Conservation (phyloP, 1,140 invertebrate genomes). For the Drosophila asahinai region DNA sequence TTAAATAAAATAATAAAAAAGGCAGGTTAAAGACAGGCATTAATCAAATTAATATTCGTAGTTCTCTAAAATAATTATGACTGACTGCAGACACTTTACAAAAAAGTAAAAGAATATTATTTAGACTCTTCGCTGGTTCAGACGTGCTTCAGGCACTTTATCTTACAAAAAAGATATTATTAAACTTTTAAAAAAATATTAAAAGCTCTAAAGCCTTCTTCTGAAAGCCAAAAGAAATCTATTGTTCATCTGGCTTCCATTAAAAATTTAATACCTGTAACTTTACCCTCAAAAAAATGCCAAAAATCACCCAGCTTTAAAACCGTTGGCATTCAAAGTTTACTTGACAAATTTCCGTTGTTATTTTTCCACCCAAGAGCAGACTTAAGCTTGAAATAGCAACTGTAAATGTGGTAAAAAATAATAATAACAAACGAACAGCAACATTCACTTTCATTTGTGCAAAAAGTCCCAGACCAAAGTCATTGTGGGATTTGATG, state of each 20-base stretch:
- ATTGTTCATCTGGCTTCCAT: no score
- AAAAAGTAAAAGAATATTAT: background rate
- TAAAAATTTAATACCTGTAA: background rate
- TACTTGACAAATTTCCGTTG: slow-evolving; percentile 59
- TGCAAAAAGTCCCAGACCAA: slow-evolving; percentile 63
- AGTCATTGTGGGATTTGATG: slow-evolving; percentile 46
- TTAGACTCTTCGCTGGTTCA: background rate
- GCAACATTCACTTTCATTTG: slow-evolving; percentile 74
- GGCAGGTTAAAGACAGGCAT: background rate
- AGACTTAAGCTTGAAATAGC: slow-evolving; percentile 20
- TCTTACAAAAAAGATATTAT: no score
- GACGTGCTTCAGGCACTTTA: no score
- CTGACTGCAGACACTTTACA: background rate
- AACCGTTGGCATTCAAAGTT: slow-evolving; percentile 42
- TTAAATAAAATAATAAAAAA: background rate
- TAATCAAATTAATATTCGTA: slow-evolving; percentile 3
- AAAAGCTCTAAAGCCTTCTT: background rate
- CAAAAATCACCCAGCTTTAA: slow-evolving; percentile 31
- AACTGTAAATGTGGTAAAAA: slow-evolving; percentile 40
- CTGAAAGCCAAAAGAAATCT: background rate
- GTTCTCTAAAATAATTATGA: background rate
- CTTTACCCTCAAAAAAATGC: slow-evolving; percentile 21
- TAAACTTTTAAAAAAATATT: no score
- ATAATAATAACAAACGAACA: slow-evolving; percentile 27
- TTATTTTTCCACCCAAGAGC: slow-evolving; percentile 37